Percentiles rank a stretch among this genome's conserved stretches.
Conservation (phyloP, 2,888 invertebrate species). For the Hanleya hanleyi region DNA sequence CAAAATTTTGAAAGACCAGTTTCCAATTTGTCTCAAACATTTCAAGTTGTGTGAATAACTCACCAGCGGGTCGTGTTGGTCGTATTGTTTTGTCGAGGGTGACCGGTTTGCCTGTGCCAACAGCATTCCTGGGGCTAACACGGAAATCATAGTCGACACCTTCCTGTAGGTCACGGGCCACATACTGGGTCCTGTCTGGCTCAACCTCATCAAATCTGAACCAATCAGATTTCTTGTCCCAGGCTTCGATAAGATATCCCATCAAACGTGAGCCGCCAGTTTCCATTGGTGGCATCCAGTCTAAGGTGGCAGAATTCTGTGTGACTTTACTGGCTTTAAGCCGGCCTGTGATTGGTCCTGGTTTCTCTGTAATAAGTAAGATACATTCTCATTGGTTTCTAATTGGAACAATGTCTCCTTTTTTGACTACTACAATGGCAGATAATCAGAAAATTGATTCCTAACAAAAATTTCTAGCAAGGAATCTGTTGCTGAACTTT, state of each 20-base stretch:
- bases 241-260: conserved; percentile 75
- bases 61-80: conserved; percentile 65
- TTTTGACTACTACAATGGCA: too few species aligned
- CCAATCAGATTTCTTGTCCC: conserved; percentile 81
- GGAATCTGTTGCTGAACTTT: too few species aligned
- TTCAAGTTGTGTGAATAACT: conserved; percentile 15
- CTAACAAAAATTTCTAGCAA: too few species aligned
- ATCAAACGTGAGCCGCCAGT: conserved; percentile 65
- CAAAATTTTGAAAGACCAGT: too few species aligned
- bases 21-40: too few species aligned
- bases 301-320: conserved; percentile 87
- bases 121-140: conserved; percentile 88
- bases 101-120: conserved; percentile 81
- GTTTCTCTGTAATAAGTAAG: conserved; percentile 69
- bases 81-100: conserved; percentile 75
- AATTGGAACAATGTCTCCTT: too few species aligned
- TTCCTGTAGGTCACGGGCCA: conserved; percentile 79
- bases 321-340: conserved; percentile 86
- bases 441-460: too few species aligned
- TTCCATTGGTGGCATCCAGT: conserved; percentile 65
- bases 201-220: conserved; percentile 75
- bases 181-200: conserved; percentile 31
- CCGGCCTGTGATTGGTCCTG: conserved; percentile 59
- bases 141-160: conserved; percentile 94
- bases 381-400: too few species aligned